Evolutionary conservation across 2,888 invertebrate genomes (phyloP).

Genomic region (Buathra laborator): DNA sequence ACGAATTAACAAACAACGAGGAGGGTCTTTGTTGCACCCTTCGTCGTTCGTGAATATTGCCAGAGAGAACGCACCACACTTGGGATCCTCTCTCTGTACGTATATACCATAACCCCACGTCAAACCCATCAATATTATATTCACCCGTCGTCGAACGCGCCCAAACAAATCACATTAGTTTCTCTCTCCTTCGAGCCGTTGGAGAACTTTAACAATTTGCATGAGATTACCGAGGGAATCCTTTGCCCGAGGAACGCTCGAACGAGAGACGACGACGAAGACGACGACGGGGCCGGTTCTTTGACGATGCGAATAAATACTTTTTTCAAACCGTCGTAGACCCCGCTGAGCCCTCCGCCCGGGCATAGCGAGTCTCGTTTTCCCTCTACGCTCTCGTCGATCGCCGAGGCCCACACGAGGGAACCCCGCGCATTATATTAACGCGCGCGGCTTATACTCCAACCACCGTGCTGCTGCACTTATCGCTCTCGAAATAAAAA

Average conservation of each 20-base stretch:
- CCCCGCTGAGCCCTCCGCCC: slow-evolving; percentile 63
- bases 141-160: slow-evolving; percentile 73
- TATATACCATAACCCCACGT: slow-evolving; percentile 71
- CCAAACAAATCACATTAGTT: slow-evolving; percentile 80
- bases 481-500: slow-evolving; percentile 33
- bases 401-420: slow-evolving; percentile 37
- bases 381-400: slow-evolving; percentile 57
- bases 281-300: slow-evolving; percentile 50
- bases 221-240: slow-evolving; percentile 78
- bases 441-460: slow-evolving; percentile 3
- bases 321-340: slow-evolving; percentile 66
- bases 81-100: slow-evolving; percentile 9
- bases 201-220: slow-evolving; percentile 82
- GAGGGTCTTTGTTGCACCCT: slow-evolving; percentile 55
- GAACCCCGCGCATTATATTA: slow-evolving; percentile 26
- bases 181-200: slow-evolving; percentile 75
- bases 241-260: slow-evolving; percentile 62
- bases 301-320: slow-evolving; percentile 77
- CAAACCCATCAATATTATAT: slow-evolving; percentile 82
- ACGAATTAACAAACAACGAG: slow-evolving; percentile 58
- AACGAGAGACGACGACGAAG: slow-evolving; percentile 37
- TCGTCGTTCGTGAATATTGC: slow-evolving; percentile 32
- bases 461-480: slow-evolving; percentile 7
- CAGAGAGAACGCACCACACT: slow-evolving; percentile 36
- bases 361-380: slow-evolving; percentile 51